Conservation (phyloP, 2,113 vertebrate genomes). For the Erythrolamprus reginae region DNA sequence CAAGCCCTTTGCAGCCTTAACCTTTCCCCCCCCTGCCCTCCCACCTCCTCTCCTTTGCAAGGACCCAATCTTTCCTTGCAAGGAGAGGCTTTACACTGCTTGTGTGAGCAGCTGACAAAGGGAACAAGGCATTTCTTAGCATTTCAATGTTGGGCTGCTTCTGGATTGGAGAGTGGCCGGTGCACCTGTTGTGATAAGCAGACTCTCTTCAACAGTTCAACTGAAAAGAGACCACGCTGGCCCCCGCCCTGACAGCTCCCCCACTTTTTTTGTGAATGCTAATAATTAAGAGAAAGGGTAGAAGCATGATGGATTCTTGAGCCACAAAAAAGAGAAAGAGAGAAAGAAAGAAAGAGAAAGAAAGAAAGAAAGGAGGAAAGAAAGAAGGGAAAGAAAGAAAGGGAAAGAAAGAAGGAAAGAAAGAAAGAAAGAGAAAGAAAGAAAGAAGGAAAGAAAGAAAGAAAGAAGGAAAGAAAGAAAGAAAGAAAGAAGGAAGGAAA, state of each 20-base stretch:
- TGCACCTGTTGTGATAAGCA: conserved; percentile 73
- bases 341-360: background rate
- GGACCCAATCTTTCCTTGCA: conserved; percentile 57
- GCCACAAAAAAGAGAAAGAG: conserved; percentile 21
- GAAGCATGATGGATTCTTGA: conserved; percentile 45
- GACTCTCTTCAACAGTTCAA: conserved; percentile 60
- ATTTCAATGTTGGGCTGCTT: conserved; percentile 63
- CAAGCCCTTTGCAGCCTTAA: background rate
- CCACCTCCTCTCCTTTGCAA: conserved; percentile 26
- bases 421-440: background rate
- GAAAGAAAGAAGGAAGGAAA: background rate
- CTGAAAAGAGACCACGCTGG: conserved; percentile 55
- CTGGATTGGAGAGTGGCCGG: conserved; percentile 65
- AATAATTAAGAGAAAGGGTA: conserved; percentile 58
- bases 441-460: background rate
- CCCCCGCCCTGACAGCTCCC: background rate
- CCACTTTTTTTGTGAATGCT: conserved; percentile 52
- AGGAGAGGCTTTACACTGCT: conserved; percentile 60
- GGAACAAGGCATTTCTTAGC: conserved; percentile 70
- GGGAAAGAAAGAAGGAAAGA: too few relatives aligned
- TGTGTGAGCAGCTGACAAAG: conserved; percentile 69
- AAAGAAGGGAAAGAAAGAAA: too few relatives aligned
- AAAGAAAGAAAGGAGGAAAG: background rate
- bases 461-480: background rate
- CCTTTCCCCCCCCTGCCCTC: conserved; percentile 30